Base-by-base conservation (phyloP, 2,888 invertebrate genomes). In the Eulithis prunata region DNA sequence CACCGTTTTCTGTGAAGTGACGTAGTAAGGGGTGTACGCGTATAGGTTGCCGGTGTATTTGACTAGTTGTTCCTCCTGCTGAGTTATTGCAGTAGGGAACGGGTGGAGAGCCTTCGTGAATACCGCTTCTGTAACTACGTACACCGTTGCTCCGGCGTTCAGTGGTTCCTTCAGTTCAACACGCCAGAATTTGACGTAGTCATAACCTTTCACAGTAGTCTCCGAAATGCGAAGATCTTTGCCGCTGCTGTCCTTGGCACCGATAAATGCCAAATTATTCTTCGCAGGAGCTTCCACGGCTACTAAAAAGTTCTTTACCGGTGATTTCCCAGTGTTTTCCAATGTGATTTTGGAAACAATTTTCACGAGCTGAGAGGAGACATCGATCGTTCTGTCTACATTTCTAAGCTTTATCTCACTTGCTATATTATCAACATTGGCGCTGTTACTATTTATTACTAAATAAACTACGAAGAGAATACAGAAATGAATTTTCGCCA, bases 11-110 rank as follows among this genome's bases (percentile, higher is more conserved):
- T 99, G 98, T 47, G 96, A 95, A 0, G 87, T 86, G 0, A 97
- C 96, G 64, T 91, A 84, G 86, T 99, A 99, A 0, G 98, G 97
- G 0, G 97, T 95, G 82, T 95, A 98, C 62, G 97, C 94, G 83
- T 98, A 97, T 64, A 97, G 94, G 81, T 96, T 97, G 36, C 98
- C 98, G 72, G 94, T 94, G 84, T 96, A 99, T 73, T 96, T 95
- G 0, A 99, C 97, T 71, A 98, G 94, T 82, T 99, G 99, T 78
- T 97, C 97, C 79, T 99, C 99, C 70, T 97, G 96, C 86, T 99
- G 99, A 0, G 95, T 94, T 68, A 99, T 98, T 75, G 96, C 95
- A 10, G 95, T 95, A 1, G 99, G 99, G 88, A 97, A 97, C 0
- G 99, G 98, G 41, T 91, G 85, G 38, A 99, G 91, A 13, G 95